phyloP scores from a whole-genome alignment of 2,888 invertebrate genomes.

The Schizotus pectinicornis region DNA sequence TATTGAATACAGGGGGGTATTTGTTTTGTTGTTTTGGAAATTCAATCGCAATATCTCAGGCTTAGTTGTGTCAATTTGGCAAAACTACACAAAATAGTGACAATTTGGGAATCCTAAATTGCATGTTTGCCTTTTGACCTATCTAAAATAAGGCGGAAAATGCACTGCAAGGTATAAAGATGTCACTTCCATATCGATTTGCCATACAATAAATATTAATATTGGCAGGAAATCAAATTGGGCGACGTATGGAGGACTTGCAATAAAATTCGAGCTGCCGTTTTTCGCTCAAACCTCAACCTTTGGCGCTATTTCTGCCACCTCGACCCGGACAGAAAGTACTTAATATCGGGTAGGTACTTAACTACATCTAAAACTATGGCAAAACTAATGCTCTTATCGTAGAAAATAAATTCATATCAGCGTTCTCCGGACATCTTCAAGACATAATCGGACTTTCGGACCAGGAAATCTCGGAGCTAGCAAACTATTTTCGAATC shows the following conservation, averaged over 20 bases:
- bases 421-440: constrained; percentile 71
- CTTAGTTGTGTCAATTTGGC: no score
- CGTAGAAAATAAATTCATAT: constrained; percentile 64
- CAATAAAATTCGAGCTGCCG: constrained; percentile 79
- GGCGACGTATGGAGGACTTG: constrained; percentile 79
- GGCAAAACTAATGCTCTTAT: not conserved
- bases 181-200: no score
- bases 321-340: constrained; percentile 71
- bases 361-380: not conserved
- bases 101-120: no score
- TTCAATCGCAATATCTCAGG: no score
- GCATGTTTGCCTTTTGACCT: no score
- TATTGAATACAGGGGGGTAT: no score
- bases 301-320: constrained; percentile 74
- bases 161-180: no score
- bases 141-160: no score
- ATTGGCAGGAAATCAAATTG: constrained; percentile 57
- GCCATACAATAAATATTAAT: no score
- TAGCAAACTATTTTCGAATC: constrained; percentile 80
- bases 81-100: no score
- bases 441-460: constrained; percentile 71
- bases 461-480: constrained; percentile 73
- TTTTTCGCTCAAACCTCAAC: constrained; percentile 74
- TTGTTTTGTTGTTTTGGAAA: no score
- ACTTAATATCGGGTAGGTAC: constrained; percentile 69